Evolutionary conservation across 2,797 vertebrate species (phyloP), one percentile per base, ranked within the genome.

Genomic region (Onychomys arenicola): DNA sequence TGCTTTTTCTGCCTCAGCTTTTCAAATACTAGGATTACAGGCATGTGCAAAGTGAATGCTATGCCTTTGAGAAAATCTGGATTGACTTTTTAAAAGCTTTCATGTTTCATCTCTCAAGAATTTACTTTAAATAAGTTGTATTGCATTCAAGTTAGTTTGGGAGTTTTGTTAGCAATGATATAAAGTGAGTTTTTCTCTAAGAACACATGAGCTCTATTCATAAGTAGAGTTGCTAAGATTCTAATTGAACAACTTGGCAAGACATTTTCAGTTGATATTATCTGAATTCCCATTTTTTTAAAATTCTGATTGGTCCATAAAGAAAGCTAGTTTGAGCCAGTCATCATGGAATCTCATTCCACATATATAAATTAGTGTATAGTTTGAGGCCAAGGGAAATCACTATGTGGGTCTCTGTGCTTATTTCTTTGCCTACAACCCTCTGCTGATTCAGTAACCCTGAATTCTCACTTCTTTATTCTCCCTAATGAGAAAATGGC

Each of bases 241-340:
- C 90, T 73, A 92, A n/a, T 85, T 73, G 29, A 94, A 65, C 95
- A 21, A 63, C 63, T 32, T 78, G 52, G 5, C 93, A 63, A 95
- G 81, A 73, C 25, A 3, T 96, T 32, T 92, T 27, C 73, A 59
- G 59, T 14, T 29, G 6, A 2, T n/a, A 16, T 89, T 59, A 63
- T 91, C 40, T 83, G 29, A 83, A 89, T 3, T 67, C 65, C 52
- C 89, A 8, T 32, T 32, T 32, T 32, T 32, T 83, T 90, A 11
- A 16, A 43, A n/a, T 2, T 32, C 37, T 16, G n/a, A 17, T 65
- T 83, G 75, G 57, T 95, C 57, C 25, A 12, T 40, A 46, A 75
- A 59, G 67, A 75, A 80, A 81, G 6, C 4, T 88, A 1, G 63
- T 77, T 29, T 65, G 61, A 76, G 55, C 7, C 55, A 82, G 37